These are phyloP conservation scores for Propithecus perrieri DNA, from an alignment of 2,797 vertebrate species.

Conservation along the genomic window DNA sequence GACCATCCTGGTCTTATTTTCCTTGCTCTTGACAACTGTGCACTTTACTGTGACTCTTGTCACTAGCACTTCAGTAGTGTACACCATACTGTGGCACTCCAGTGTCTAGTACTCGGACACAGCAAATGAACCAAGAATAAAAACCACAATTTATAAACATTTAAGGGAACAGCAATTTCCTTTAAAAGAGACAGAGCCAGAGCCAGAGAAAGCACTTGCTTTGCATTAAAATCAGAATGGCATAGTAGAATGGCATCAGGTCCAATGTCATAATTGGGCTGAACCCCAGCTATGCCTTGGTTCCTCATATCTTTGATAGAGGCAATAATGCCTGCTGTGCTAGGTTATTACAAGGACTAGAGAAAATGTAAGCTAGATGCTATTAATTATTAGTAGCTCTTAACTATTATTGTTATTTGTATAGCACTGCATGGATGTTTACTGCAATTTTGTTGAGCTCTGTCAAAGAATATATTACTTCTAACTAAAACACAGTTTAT, in stretches of 20 bases:
- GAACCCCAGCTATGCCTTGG: background rate
- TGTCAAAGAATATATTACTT: background rate
- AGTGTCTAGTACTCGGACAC: background rate
- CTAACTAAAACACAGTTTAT: slow-evolving; percentile 32
- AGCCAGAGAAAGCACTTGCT: background rate
- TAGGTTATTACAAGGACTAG: background rate
- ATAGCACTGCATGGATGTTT: background rate
- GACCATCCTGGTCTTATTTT: background rate
- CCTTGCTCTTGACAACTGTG: background rate
- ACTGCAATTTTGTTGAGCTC: background rate
- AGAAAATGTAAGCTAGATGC: background rate
- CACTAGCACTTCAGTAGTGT: background rate
- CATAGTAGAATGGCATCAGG: background rate
- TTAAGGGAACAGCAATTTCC: background rate
- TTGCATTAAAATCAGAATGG: background rate
- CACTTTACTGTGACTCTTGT: background rate
- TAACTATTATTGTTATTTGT: background rate
- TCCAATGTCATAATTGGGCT: background rate
- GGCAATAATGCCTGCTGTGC: too few relatives aligned
- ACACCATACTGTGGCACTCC: background rate
- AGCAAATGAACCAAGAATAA: background rate
- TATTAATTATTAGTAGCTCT: background rate
- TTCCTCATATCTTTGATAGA: background rate
- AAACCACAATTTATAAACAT: background rate
- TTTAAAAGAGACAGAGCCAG: background rate